Evolutionary conservation across 2,888 invertebrate genomes (phyloP).

Genomic region (Alitta virens): DNA sequence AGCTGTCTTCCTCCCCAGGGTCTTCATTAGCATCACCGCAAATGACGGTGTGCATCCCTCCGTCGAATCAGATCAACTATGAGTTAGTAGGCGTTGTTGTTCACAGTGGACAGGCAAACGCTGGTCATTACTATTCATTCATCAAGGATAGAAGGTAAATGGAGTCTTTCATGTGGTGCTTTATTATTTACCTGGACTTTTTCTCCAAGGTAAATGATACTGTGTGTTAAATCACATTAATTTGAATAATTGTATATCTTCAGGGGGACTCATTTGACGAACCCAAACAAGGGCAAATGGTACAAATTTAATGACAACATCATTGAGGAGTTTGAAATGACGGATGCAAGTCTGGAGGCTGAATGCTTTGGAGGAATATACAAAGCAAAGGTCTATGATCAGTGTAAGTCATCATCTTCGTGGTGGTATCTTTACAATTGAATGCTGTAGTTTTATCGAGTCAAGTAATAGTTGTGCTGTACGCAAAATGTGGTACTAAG

Average conservation of each 20-base stretch:
- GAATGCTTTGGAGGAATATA: constrained; percentile 62
- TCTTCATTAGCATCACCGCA: neutral
- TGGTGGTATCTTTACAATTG: no score
- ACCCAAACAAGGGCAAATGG: constrained; percentile 58
- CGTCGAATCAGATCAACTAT: constrained; percentile 52
- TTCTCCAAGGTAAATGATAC: no score
- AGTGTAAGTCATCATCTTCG: constrained; percentile 30
- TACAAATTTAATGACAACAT: constrained; percentile 61
- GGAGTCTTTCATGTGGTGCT: no score
- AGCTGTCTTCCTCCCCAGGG: neutral
- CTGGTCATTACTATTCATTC: constrained; percentile 62
- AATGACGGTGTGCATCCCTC: constrained; percentile 29
- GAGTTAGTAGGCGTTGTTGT: constrained; percentile 61
- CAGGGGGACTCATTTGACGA: constrained; percentile 54
- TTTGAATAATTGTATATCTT: constrained; percentile 19
- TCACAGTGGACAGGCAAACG: constrained; percentile 62
- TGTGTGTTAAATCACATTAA: no score
- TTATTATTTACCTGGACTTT: no score
- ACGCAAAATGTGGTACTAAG: no score
- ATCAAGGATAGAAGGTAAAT: constrained; percentile 57
- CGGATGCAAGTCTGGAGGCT: constrained; percentile 56
- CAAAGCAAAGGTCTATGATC: constrained; percentile 58
- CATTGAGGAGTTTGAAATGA: constrained; percentile 60
- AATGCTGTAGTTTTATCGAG: no score
- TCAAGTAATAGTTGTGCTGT: no score